Base-by-base conservation (phyloP, 2,797 vertebrate genomes). In the Pogonophryne albipinna region DNA sequence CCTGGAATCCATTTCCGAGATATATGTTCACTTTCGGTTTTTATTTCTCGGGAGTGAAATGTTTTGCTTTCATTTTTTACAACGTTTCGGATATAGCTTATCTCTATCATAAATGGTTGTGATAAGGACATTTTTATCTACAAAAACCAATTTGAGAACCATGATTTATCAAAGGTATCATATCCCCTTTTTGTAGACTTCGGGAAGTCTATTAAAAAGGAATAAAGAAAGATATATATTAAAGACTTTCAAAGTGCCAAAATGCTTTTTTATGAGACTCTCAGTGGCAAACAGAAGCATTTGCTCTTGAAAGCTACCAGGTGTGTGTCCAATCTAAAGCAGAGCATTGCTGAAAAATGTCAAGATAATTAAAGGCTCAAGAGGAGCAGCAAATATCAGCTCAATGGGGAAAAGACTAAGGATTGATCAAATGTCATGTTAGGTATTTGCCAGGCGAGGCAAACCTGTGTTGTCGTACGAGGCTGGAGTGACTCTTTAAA, bases 401-500 rank as follows among this genome's bases (percentile, higher is more conserved):
- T 20, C 34, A 78, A 66, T 42, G 0, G 34, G 34, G 14, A 4
- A 46, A 53, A 55, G 63, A 13, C 17, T 27, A 76, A 75, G 44
- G 15, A 53, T 49, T 13, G 63, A 74, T 87, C 59, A 42, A 3
- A 69, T 87, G 53, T 80, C 66, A 50, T 44, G 6, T 60, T 8
- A 12, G 0, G 3, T 58, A 27, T 75, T 65, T 46, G 41, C 27
- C 38, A 56, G 47, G 4, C 1, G 7, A 68, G 23, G n/a, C 56
- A 49, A 1, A 3, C 4, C 27, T 34, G 16, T 56, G 58, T 79
- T 62, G 23, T 10, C 16, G 50, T 9, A 31, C 16, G 4, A 41
- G 56, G 47, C 44, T 55, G 12, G 70, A 51, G 64, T 76, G 15
- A 38, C 27, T 44, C 2, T 49, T 80, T 11, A 38, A 69, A 70